Percentiles rank a stretch among this genome's conserved stretches.
These are phyloP conservation scores for Aselliscus stoliczkanus DNA, from an alignment of 2,797 vertebrate genomes.

Conservation along the genomic window DNA sequence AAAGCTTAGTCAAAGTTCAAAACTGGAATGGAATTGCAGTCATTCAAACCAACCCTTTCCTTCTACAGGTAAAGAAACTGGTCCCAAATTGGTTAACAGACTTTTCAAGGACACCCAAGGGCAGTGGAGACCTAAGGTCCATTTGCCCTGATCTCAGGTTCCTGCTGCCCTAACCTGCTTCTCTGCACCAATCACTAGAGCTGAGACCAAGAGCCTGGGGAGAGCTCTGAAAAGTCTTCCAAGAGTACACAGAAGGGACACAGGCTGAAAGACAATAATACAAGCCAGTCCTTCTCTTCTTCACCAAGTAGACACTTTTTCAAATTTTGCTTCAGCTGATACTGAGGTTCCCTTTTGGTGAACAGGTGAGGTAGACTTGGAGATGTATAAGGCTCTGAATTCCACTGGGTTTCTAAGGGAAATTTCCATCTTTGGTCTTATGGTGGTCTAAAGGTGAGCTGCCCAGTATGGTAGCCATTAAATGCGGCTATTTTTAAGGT, in stretches of 20 bases:
- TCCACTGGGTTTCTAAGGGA: neutral
- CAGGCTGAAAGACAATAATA: too few species aligned
- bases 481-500: neutral
- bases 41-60: neutral
- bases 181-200: neutral
- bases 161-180: neutral
- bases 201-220: neutral
- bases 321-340: neutral
- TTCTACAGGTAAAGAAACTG: neutral
- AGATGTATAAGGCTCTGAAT: neutral
- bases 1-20: neutral
- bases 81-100: neutral
- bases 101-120: neutral
- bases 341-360: neutral
- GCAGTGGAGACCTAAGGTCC: neutral
- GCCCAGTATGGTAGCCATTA: neutral
- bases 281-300: neutral
- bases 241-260: neutral
- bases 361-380: neutral
- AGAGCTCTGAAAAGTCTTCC: neutral
- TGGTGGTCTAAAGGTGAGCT: neutral
- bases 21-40: neutral
- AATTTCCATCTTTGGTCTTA: neutral
- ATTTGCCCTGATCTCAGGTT: neutral
- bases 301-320: neutral